Percentiles rank a stretch among this genome's conserved stretches.
Evolutionary conservation across 2,888 invertebrate species (phyloP).

Genomic region (Nomada fabriciana): DNA sequence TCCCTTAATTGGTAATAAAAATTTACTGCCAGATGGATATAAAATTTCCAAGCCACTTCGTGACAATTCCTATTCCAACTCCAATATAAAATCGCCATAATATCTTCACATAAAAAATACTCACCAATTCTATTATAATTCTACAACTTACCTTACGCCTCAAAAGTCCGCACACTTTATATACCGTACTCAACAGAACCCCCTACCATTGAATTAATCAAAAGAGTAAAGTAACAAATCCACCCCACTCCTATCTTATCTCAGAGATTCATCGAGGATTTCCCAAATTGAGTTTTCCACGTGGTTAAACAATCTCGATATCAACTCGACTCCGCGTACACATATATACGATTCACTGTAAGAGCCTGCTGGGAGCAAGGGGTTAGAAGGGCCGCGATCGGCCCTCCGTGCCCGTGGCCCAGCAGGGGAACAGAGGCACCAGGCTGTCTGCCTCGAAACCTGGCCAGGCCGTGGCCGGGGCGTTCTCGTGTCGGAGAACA

Average conservation of each 20-base stretch:
- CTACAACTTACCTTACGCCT: neutral
- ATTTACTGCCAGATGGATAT: no score
- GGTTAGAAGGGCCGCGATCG: slow-evolving; percentile 54
- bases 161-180: no score
- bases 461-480: slow-evolving; percentile 54
- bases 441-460: slow-evolving; percentile 79
- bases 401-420: slow-evolving; percentile 68
- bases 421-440: slow-evolving; percentile 80
- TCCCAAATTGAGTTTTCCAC: slow-evolving; percentile 57
- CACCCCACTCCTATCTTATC: slow-evolving; percentile 13
- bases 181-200: neutral
- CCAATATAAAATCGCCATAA: no score
- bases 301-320: slow-evolving; percentile 52
- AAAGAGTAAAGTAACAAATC: neutral
- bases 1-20: no score
- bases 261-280: slow-evolving; percentile 40
- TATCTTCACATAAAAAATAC: neutral
- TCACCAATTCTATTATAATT: neutral
- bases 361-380: slow-evolving; percentile 35
- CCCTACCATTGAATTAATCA: neutral
- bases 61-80: no score
- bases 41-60: no score
- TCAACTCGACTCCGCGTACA: slow-evolving; percentile 8
- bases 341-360: neutral
- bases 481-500: slow-evolving; percentile 55